Base-by-base conservation (phyloP, 2,888 invertebrate genomes). In the Tortrix viridana region DNA sequence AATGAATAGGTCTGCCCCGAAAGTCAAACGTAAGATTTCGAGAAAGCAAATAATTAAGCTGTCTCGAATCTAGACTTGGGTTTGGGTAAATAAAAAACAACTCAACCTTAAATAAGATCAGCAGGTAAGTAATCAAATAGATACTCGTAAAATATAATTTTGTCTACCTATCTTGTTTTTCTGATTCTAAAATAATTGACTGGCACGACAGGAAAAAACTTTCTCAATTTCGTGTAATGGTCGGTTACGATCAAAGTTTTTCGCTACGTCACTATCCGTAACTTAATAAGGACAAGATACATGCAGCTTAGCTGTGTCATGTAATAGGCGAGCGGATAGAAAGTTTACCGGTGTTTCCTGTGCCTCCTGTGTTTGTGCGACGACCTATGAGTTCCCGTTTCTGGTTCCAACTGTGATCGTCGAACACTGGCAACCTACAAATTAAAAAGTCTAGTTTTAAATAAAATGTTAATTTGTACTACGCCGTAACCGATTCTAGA, bases 351-450 rank as follows among this genome's bases (percentile, higher is more conserved):
- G 76, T 94, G 94, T 76, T 94, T 94, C 74, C 92, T 92, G 77
- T 94, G 94, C 50, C 92, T 82, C 68, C 92, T 77, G 67, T 94
- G 94, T 61, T 94, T 91, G 75, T 94, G 94, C 59, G 94, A 94
- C 65, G 90, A 90, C 80, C 94, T 79, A 85, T 94, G 85, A 72
- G 94, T 90, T 62, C 90, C 91, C 56, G 82, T 85, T 66, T 92
- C 92, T 4, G 90, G 89, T 68, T 91, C 91, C 81, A 85, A 78
- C 78, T 91, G 91, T 23, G 92, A 91, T 66, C 94, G 94, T 74
- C 94, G 95, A 20, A 96, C 96, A 67, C 93, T 95, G 2, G 96
- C 96, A 74, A 96, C 95, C 86, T 96, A 94, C 54, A 64, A 64
- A 56, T 49, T 41, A 47, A 44, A 44, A 26, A 48, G 16, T 16